Conservation (phyloP, 2,113 vertebrate genomes). For the Anhinga anhinga region DNA sequence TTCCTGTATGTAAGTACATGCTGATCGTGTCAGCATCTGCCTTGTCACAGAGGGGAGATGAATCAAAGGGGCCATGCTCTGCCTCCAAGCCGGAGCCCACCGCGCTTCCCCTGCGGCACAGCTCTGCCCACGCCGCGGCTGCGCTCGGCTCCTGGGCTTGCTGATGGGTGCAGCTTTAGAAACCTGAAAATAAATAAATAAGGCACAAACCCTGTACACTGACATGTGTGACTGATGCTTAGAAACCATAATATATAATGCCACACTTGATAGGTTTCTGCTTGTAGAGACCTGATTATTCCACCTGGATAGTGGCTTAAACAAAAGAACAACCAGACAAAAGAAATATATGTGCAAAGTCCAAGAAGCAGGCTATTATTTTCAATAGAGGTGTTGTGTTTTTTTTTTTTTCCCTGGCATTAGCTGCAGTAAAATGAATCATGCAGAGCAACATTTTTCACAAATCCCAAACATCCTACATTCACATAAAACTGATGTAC, state of each 20-base stretch:
- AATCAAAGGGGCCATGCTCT: background rate
- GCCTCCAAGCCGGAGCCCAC: background rate
- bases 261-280: constrained; percentile 16
- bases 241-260: background rate
- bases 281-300: constrained; percentile 51
- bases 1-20: background rate
- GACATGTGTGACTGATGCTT: background rate
- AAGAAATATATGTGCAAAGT: constrained; percentile 53
- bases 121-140: background rate
- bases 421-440: constrained; percentile 66
- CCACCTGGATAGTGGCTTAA: constrained; percentile 52
- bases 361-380: constrained; percentile 54
- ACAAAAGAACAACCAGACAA: constrained; percentile 50
- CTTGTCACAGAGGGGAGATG: background rate
- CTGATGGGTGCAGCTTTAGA: background rate
- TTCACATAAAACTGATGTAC: constrained; percentile 69
- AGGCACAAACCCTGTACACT: accelerated
- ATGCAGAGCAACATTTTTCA: constrained; percentile 65
- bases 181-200: background rate
- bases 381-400: constrained; percentile 41
- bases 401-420: background rate
- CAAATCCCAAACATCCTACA: constrained; percentile 56
- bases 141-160: background rate
- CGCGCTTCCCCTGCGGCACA: background rate
- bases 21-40: background rate